Evolutionary conservation across 2,113 vertebrate species (phyloP).

Genomic region (Fregetta grallaria): DNA sequence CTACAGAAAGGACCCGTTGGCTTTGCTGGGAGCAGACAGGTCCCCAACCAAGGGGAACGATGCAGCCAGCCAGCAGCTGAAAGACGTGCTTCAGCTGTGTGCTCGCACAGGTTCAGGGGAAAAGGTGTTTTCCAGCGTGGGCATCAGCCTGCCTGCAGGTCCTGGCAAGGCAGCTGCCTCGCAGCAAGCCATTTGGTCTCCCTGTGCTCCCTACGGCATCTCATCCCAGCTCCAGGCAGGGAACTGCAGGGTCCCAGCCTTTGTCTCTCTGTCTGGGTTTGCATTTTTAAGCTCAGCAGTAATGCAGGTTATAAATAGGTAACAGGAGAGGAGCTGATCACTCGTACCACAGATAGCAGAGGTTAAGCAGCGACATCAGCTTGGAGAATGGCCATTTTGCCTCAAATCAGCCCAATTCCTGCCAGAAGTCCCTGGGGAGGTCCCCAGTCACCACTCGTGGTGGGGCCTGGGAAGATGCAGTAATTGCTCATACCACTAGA

Average conservation of each 20-base stretch:
- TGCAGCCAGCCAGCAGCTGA: neutral
- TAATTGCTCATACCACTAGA: neutral
- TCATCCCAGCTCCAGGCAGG: neutral
- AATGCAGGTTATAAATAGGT: neutral
- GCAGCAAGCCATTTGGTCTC: neutral
- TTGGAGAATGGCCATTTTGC: fast-evolving
- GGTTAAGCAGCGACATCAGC: fast-evolving
- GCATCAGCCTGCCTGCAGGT: neutral
- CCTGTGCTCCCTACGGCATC: neutral
- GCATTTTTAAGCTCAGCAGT: neutral
- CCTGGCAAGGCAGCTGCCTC: neutral
- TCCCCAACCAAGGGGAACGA: no score
- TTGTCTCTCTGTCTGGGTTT: neutral
- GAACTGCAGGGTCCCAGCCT: neutral
- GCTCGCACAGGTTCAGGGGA: neutral
- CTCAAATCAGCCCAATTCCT: neutral
- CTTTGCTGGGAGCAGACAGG: neutral
- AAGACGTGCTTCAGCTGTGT: neutral
- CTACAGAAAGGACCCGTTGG: fast-evolving
- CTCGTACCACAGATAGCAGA: fast-evolving
- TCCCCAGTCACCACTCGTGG: fast-evolving
- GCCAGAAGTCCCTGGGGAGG: neutral
- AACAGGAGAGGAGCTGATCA: neutral
- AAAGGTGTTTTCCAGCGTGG: neutral
- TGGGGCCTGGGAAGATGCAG: neutral